Evolutionary conservation across 1,140 invertebrate genomes (phyloP), one percentile per base, ranked within the genome.

Genomic region (Scylla paramamosain): DNA sequence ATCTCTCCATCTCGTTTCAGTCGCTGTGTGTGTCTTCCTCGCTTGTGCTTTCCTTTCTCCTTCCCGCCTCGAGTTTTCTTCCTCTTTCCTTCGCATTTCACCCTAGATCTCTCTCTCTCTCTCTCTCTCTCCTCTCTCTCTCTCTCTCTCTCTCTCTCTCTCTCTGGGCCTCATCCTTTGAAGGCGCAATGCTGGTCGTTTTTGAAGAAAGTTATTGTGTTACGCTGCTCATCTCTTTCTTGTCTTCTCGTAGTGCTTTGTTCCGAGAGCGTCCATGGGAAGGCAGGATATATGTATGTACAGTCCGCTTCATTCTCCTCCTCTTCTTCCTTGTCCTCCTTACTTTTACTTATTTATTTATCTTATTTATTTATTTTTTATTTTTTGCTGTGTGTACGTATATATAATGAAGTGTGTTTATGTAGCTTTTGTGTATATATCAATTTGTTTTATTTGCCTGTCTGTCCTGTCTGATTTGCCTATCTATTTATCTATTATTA

Each of bases 101-200:
- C 20, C 31, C 20, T 84, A n/a, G 6, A 4, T 31, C 31, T 32
- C 86, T 39, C 32, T 88, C 86, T 39, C 31, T 88, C 86, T 88
- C 86, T 88, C 86, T 88, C 86, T 88, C 86, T 32, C 86, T 88
- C 86, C 83, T 46, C 31, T 46, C 31, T 88, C 32, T 25, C 16
- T 10, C 7, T 8, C 29, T 39, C 32, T 32, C 83, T 46, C 31
- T 46, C 31, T 88, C 32, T 25, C 16, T 10, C 7, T 8, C 29
- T 39, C 2, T 88, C 86, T 32, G 52, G 6, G 32, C n/a, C 86
- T 29, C 86, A 20, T 32, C 31, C 31, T 39, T 88, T 88, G 45
- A 88, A 88, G 45, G 10, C 86, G 20, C 86, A 16, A 46, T 32
- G 45, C 2, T 88, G 67, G 67, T 77, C 20, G 6, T 77, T 77